A percentile compares a stretch with the other conserved stretches of the same genome.
These are phyloP conservation scores for Trachurus trachurus DNA, from an alignment of 2,797 vertebrate genomes.

Conservation along the genomic window DNA sequence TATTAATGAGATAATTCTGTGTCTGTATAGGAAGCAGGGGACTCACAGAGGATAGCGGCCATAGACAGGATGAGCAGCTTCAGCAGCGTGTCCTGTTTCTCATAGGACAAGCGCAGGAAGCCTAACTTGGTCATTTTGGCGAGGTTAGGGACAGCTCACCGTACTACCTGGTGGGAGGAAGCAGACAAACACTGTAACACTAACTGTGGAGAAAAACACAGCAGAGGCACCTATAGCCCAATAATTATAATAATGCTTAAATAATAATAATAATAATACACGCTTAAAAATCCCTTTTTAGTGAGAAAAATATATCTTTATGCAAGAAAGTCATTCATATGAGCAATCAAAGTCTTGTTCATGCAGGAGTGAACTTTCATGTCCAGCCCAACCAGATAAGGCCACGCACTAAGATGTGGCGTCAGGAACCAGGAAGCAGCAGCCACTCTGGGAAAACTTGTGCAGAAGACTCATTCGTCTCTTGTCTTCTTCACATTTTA, in stretches of 20 bases:
- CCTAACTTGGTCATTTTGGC: conserved; percentile 97
- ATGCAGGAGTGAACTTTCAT: conserved; percentile 30
- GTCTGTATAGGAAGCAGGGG: background rate
- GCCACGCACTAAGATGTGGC: conserved; percentile 77
- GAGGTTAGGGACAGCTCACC: conserved; percentile 77
- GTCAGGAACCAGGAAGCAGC: conserved; percentile 76
- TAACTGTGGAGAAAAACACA: background rate
- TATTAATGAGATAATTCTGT: background rate
- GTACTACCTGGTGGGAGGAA: conserved; percentile 79
- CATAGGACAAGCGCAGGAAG: conserved; percentile 97
- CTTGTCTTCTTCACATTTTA: background rate
- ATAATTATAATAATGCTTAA: no score
- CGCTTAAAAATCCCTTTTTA: no score
- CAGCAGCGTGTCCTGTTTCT: conserved; percentile 99
- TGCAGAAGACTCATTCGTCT: conserved; percentile 32
- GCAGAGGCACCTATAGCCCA: background rate
- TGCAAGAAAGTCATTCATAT: background rate
- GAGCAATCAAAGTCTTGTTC: conserved; percentile 12
- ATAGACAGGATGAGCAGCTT: conserved; percentile 99
- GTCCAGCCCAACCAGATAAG: conserved; percentile 80
- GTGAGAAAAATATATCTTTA: background rate
- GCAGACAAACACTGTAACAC: conserved; percentile 24
- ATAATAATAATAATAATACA: no score
- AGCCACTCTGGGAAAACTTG: conserved; percentile 30
- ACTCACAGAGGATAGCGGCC: conserved; percentile 98